A percentile compares a stretch with the other conserved stretches of the same genome.
Conservation (phyloP, 2,113 vertebrate species). For the Neolamprologus longior region DNA sequence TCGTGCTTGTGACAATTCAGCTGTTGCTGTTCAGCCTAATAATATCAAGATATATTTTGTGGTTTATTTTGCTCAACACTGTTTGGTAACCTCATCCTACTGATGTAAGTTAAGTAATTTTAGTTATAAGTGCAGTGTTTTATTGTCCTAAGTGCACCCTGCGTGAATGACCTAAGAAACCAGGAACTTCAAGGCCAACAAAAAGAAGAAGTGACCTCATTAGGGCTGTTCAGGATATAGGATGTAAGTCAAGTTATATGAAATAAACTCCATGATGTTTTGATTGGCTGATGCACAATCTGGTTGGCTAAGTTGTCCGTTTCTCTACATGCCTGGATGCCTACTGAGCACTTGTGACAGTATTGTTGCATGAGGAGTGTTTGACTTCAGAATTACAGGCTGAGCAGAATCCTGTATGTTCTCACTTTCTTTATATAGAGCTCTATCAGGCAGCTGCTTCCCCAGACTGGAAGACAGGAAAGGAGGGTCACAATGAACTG, state of each 20-base stretch:
- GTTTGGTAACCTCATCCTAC: neutral
- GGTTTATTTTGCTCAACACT: neutral
- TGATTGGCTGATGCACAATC: neutral
- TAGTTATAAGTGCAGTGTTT: neutral
- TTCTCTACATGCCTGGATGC: neutral
- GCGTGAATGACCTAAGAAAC: neutral
- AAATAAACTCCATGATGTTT: neutral
- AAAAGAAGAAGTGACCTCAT: neutral
- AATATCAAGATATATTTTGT: neutral
- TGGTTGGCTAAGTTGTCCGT: neutral
- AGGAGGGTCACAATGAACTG: slow-evolving; percentile 14
- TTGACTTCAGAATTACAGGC: neutral
- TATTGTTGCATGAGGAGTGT: neutral
- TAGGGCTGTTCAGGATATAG: neutral
- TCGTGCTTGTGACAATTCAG: neutral
- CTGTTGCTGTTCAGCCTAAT: neutral
- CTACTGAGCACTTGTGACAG: neutral
- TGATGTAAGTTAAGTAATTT: neutral
- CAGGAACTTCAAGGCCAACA: neutral
- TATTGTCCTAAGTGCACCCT: neutral
- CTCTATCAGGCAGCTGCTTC: slow-evolving; percentile 61
- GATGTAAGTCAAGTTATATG: neutral
- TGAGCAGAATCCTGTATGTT: slow-evolving; percentile 12
- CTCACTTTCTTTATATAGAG: slow-evolving; percentile 44
- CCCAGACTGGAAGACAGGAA: slow-evolving; percentile 25